phyloP scores from a whole-genome alignment of 1,140 invertebrate species.

The Gryon sp. region DNA sequence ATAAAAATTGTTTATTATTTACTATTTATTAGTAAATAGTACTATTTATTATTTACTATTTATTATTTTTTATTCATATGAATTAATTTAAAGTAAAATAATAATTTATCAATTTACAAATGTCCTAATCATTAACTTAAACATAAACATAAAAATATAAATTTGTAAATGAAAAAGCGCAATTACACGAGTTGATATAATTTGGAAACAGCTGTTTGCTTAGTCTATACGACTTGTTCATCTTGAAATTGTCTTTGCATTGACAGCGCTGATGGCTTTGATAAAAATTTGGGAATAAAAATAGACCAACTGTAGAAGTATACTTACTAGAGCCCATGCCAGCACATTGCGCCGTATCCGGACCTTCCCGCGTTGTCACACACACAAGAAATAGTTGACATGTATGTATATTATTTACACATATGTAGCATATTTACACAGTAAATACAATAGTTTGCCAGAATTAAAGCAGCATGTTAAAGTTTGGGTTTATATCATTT shows the following conservation, averaged over 20 bases:
- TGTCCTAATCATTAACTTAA: too few species aligned
- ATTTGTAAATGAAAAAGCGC: too few species aligned
- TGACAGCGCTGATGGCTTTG: conserved; percentile 18
- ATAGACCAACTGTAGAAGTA: conserved; percentile 55
- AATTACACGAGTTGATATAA: background rate
- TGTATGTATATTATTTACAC: conserved; percentile 79
- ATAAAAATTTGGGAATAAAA: conserved; percentile 17
- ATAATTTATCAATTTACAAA: too few species aligned
- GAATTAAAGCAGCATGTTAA: conserved; percentile 57
- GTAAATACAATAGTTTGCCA: conserved; percentile 44
- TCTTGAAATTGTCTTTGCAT: background rate
- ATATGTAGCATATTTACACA: conserved; percentile 67
- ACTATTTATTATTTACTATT: too few species aligned
- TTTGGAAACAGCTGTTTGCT: background rate
- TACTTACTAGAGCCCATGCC: conserved; percentile 82
- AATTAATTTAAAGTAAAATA: too few species aligned
- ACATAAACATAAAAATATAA: too few species aligned
- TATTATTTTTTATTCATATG: too few species aligned
- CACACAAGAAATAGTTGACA: conserved; percentile 78
- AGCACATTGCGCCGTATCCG: conserved; percentile 80
- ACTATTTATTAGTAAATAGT: background rate
- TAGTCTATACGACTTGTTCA: too few species aligned
- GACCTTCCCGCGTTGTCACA: conserved; percentile 80
- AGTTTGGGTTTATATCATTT: conserved; percentile 19
- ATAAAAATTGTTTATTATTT: background rate